Evolutionary conservation across 2,113 vertebrate genomes (phyloP).

Genomic region (Scomber scombrus): DNA sequence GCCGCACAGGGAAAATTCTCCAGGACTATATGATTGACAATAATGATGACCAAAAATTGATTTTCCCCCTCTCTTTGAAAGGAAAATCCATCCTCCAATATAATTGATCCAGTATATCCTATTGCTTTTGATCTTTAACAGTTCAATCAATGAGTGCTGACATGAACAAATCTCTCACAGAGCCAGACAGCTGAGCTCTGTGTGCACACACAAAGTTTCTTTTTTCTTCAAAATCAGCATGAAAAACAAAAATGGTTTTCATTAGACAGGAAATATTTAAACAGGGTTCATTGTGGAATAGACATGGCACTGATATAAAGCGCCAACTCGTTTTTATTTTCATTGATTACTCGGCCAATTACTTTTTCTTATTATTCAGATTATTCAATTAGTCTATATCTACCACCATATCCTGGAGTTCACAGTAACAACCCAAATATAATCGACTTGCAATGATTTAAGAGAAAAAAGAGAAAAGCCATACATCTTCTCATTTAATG

Average conservation of each 20-base stretch:
- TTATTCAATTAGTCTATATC: background rate
- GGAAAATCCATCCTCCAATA: slow-evolving; percentile 34
- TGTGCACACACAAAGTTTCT: background rate
- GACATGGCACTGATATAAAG: background rate
- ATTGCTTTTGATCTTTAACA: slow-evolving; percentile 51
- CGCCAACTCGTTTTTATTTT: no score
- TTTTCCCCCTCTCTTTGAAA: slow-evolving; percentile 27
- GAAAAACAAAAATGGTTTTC: background rate
- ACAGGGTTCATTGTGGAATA: background rate
- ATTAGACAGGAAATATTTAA: background rate
- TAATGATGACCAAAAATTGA: slow-evolving; percentile 43
- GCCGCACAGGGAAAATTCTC: slow-evolving; percentile 40
- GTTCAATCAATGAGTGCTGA: slow-evolving; percentile 43
- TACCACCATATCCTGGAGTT: background rate
- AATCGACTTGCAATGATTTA: background rate
- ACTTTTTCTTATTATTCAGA: background rate
- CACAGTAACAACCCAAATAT: background rate
- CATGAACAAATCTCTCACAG: slow-evolving; percentile 24
- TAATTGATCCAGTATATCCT: slow-evolving; percentile 40
- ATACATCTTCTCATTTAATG: background rate
- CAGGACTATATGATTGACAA: slow-evolving; percentile 23
- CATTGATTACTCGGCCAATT: no score
- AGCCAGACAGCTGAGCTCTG: slow-evolving; percentile 33
- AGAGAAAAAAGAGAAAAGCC: background rate
- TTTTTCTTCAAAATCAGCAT: slow-evolving; percentile 8